A percentile compares a stretch with the other conserved stretches of the same genome.
Evolutionary conservation across 2,888 invertebrate genomes (phyloP).

Genomic region (Microctonus brassicae): DNA sequence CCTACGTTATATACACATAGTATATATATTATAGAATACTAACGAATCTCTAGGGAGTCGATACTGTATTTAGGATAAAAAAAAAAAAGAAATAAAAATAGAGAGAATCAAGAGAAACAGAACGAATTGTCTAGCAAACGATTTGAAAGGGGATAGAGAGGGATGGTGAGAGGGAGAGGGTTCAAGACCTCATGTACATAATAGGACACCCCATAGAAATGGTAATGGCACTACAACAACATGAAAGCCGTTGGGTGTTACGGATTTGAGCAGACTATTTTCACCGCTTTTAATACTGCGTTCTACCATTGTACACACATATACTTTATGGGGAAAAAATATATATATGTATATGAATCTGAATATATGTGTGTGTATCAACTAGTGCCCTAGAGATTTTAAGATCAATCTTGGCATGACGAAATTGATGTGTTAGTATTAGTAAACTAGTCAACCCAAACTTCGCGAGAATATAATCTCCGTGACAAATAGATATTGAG

Average conservation of each 20-base stretch:
- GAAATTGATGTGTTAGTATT: constrained; percentile 17
- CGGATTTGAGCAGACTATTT: constrained; percentile 52
- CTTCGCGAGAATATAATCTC: constrained; percentile 58
- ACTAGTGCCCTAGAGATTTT: neutral
- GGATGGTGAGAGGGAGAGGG: too few relatives aligned
- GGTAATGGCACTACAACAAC: constrained; percentile 53
- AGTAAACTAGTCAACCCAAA: constrained; percentile 44
- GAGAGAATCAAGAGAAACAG: constrained; percentile 24
- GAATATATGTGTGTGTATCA: constrained; percentile 29
- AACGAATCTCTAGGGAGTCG: constrained; percentile 61
- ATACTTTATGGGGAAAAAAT: constrained; percentile 16
- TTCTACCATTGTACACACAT: constrained; percentile 14
- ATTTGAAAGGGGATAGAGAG: constrained; percentile 15
- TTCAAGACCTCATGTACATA: constrained; percentile 26
- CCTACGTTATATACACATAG: too few relatives aligned
- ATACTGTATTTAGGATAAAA: neutral
- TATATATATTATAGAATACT: constrained; percentile 47
- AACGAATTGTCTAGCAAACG: constrained; percentile 24
- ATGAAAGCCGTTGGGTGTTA: constrained; percentile 53
- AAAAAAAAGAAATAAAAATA: constrained; percentile 9
- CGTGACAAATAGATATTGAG: constrained; percentile 55
- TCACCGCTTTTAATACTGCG: constrained; percentile 37
- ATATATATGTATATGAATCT: constrained; percentile 3
- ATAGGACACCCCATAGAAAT: constrained; percentile 55
- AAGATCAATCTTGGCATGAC: constrained; percentile 13